phyloP scores from a whole-genome alignment of 92 coral and sea anemone genomes.

The Epizoanthus rinbou region DNA sequence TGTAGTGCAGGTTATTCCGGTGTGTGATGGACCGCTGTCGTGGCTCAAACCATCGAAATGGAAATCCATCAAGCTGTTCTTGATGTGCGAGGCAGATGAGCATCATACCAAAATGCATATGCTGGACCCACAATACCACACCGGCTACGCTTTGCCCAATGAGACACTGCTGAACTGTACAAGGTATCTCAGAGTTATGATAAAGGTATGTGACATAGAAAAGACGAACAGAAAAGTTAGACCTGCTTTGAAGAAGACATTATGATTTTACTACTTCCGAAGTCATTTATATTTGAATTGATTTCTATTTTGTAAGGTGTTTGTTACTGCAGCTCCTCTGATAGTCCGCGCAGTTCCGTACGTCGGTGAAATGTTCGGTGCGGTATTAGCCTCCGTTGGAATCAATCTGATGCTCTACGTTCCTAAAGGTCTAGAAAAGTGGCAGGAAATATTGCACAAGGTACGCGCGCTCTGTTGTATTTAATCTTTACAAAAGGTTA shows the following conservation, averaged over 20 bases:
- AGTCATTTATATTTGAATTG: background rate
- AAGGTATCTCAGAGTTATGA: background rate
- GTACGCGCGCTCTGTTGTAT: background rate
- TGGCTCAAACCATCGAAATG: background rate
- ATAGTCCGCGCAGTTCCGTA: background rate
- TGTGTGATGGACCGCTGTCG: background rate
- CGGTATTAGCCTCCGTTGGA: conserved; percentile 5
- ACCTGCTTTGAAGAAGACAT: too few species aligned
- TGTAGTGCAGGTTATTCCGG: conserved; percentile 20
- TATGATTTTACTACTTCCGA: too few species aligned
- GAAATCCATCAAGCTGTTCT: conserved; percentile 16
- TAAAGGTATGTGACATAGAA: background rate
- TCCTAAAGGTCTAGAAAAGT: conserved; percentile 11
- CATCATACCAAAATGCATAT: background rate
- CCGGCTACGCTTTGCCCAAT: conserved; percentile 8
- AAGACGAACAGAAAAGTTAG: too few species aligned
- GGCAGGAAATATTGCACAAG: conserved; percentile 5
- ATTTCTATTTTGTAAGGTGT: background rate
- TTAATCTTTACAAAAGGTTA: background rate
- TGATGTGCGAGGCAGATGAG: conserved; percentile 21
- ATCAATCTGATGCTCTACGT: background rate
- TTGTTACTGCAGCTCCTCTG: conserved; percentile 3
- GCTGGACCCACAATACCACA: conserved; percentile 14
- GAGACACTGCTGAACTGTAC: background rate
- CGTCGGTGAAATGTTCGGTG: background rate